Evolutionary conservation across 2,888 invertebrate species (phyloP), one percentile per base, ranked within the genome.

Genomic region (Pteria penguin): DNA sequence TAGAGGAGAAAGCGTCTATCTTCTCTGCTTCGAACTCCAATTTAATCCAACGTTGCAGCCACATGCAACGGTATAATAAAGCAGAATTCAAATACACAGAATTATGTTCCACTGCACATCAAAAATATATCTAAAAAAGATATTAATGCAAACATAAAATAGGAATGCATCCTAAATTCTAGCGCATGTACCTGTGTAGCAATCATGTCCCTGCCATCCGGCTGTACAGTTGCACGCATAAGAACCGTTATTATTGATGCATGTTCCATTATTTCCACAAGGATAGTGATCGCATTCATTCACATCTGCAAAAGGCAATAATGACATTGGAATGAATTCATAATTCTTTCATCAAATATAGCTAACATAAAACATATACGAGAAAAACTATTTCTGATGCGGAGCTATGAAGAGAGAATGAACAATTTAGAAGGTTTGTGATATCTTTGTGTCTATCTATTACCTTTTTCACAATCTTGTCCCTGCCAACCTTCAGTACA

Each of bases 401-500:
- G n/a, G n/a, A n/a, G n/a, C n/a, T n/a, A n/a, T n/a, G n/a, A n/a
- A n/a, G n/a, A n/a, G n/a, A n/a, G n/a, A n/a, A n/a, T n/a, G n/a
- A n/a, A n/a, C n/a, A n/a, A n/a, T n/a, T n/a, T n/a, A n/a, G n/a
- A n/a, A n/a, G n/a, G n/a, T n/a, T n/a, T n/a, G n/a, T n/a, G n/a
- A n/a, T n/a, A n/a, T n/a, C n/a, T n/a, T n/a, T n/a, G n/a, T n/a
- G n/a, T n/a, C n/a, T n/a, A n/a, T n/a, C n/a, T n/a, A 11, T 5
- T 22, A 66, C 66, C 66, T 27, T 66, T 54, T 5, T 68, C 33
- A 18, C 68, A 68, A 36, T 31, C n/a, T 22, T 55, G 24, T 31
- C n/a, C 24, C 2, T n/a, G 14, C 68, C 68, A 68, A 8, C 68
- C 68, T 22, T 18, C 32, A 4, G 68, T 95, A 93, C 98, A 98